Evolutionary conservation across 2,113 vertebrate genomes (phyloP).

Genomic region (Daubentonia madagascariensis): DNA sequence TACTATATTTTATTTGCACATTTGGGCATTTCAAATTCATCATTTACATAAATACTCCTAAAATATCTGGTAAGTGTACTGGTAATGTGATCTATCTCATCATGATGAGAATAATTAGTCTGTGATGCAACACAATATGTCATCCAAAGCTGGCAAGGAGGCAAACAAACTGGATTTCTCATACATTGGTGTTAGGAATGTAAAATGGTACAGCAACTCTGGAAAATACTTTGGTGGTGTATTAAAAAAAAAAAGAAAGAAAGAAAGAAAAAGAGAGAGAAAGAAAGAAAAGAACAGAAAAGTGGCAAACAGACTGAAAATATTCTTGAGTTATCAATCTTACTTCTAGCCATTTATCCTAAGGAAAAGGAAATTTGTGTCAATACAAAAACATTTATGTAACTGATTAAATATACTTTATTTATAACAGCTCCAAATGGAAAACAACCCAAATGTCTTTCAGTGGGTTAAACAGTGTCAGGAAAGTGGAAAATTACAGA

Average conservation of each 20-base stretch:
- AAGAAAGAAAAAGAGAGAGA: too few relatives aligned
- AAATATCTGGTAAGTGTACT: not conserved
- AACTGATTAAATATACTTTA: not conserved
- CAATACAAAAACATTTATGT: not conserved
- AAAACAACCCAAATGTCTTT: not conserved
- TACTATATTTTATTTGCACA: not conserved
- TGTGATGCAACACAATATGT: not conserved
- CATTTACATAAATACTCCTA: not conserved
- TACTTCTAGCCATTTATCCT: not conserved
- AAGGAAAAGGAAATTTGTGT: not conserved
- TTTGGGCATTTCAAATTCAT: not conserved
- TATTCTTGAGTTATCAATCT: not conserved
- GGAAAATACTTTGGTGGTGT: not conserved
- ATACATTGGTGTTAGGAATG: not conserved
- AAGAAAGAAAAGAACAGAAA: not conserved
- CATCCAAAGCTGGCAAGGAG: not conserved
- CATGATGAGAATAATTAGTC: not conserved
- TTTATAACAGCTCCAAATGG: not conserved
- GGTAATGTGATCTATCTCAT: not conserved
- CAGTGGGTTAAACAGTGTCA: not conserved
- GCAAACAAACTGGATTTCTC: not conserved
- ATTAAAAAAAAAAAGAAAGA: not conserved
- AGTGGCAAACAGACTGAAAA: not conserved
- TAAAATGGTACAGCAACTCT: not conserved
- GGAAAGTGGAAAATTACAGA: not conserved